Percentiles rank a stretch among this genome's conserved stretches.
These are phyloP conservation scores for Ischnura elegans DNA, from an alignment of 2,888 invertebrate genomes.

Conservation along the genomic window DNA sequence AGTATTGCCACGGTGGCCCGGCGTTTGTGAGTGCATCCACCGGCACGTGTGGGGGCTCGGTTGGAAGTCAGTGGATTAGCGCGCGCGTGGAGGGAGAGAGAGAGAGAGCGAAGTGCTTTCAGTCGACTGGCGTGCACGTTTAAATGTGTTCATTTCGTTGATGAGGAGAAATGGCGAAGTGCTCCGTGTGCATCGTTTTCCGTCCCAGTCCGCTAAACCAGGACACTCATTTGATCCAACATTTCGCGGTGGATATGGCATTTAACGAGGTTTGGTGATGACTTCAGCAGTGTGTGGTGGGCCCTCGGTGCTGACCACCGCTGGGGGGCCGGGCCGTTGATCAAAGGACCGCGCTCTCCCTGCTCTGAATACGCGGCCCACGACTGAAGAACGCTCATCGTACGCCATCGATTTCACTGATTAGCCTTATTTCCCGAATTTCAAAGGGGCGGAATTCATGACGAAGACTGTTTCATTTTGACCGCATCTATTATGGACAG, in stretches of 20 bases:
- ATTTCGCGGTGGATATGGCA: neutral
- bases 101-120: neutral
- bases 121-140: neutral
- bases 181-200: neutral
- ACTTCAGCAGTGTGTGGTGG: neutral
- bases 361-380: neutral
- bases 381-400: neutral
- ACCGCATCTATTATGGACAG: neutral
- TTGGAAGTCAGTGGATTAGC: neutral
- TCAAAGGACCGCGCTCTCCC: neutral
- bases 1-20: neutral
- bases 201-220: neutral
- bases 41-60: neutral
- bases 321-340: neutral
- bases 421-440: neutral
- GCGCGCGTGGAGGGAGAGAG: neutral
- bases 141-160: slow-evolving; percentile 2
- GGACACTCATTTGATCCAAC: neutral
- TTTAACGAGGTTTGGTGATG: slow-evolving; percentile 26
- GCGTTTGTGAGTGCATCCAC: neutral
- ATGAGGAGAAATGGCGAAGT: slow-evolving; percentile 27
- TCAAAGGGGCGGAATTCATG: neutral
- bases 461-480: neutral
- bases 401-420: neutral
- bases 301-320: neutral